phyloP scores from a whole-genome alignment of 2,113 vertebrate species.

The Dermatemys mawii region DNA sequence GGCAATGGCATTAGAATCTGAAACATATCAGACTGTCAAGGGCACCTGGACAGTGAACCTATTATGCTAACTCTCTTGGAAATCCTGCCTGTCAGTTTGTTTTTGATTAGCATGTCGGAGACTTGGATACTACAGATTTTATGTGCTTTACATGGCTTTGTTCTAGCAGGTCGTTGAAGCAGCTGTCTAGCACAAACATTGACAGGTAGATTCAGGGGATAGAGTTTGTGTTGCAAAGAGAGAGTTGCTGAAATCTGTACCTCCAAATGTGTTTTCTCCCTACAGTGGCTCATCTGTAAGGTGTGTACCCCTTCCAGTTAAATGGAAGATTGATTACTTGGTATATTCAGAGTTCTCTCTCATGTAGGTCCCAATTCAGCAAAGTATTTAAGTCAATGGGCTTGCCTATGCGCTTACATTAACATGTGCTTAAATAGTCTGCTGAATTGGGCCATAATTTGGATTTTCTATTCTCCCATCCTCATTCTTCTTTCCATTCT shows the following conservation, averaged over 20 bases:
- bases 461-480: background rate
- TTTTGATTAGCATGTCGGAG: background rate
- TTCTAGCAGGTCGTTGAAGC: background rate
- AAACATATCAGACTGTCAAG: background rate
- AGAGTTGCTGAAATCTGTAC: background rate
- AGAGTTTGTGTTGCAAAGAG: background rate
- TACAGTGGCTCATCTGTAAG: rapidly evolving
- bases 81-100: background rate
- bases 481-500: background rate
- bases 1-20: background rate
- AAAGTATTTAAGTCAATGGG: rapidly evolving
- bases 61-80: background rate
- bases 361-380: background rate
- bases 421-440: background rate
- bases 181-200: background rate
- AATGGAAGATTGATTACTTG: background rate
- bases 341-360: background rate
- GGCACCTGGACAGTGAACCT: background rate
- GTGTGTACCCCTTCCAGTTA: too few relatives aligned
- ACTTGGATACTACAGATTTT: background rate
- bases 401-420: background rate
- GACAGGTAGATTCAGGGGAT: rapidly evolving
- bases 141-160: background rate
- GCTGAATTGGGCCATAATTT: background rate
- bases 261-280: background rate